phyloP scores from a whole-genome alignment of 35 echinoderm and acorn worm genomes.

The Strongylocentrotus purpuratus region DNA sequence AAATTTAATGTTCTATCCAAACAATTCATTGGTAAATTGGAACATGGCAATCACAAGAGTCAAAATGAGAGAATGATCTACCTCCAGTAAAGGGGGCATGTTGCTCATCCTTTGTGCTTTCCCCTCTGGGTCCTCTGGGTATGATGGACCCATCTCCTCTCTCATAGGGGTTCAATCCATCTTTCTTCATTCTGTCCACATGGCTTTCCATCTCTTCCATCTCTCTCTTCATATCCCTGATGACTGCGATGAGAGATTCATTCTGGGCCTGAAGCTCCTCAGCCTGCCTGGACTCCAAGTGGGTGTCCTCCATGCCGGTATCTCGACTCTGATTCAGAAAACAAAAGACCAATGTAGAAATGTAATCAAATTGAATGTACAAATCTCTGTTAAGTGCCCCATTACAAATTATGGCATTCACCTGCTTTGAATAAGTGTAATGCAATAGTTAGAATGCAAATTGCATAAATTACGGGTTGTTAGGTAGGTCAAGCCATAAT shows the following conservation, averaged over 20 bases:
- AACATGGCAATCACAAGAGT: too few species aligned
- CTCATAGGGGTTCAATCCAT: background rate
- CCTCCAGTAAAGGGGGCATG: conserved; percentile 64
- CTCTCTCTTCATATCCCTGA: conserved; percentile 87
- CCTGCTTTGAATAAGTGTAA: too few species aligned
- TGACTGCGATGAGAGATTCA: conserved; percentile 70
- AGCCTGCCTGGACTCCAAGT: conserved; percentile 43
- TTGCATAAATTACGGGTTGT: too few species aligned
- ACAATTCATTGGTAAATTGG: too few species aligned
- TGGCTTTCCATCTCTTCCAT: conserved; percentile 74
- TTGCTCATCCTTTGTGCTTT: background rate
- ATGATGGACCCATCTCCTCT: background rate
- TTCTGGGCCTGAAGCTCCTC: conserved; percentile 79
- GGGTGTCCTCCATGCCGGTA: background rate
- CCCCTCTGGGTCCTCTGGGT: background rate
- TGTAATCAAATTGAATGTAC: too few species aligned
- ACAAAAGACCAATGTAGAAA: background rate
- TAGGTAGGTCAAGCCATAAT: too few species aligned
- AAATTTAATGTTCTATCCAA: background rate
- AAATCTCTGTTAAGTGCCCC: too few species aligned
- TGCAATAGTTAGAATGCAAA: too few species aligned
- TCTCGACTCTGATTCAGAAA: conserved; percentile 53
- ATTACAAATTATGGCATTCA: too few species aligned
- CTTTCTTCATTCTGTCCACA: background rate
- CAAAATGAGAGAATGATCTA: background rate